Conservation (phyloP, 1,140 invertebrate species). For the Ceratitis capitata region DNA sequence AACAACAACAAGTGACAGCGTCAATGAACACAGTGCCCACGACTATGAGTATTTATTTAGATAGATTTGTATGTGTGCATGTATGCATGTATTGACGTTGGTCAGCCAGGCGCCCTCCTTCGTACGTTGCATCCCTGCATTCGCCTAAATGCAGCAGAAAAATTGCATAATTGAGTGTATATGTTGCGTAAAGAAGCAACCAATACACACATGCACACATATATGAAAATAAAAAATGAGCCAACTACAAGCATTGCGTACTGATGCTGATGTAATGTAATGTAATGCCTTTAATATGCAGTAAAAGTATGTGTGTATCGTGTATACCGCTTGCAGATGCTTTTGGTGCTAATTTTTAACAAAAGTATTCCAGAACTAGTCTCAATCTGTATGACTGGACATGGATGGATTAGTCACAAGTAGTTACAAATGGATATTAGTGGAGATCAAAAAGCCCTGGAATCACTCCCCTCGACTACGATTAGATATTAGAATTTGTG, state of each 20-base stretch:
- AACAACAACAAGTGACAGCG: neutral
- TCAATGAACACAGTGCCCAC: neutral
- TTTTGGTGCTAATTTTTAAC: no score
- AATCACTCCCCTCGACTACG: no score
- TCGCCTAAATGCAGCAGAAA: neutral
- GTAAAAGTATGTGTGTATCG: neutral
- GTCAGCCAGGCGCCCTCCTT: neutral
- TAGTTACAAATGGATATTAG: no score
- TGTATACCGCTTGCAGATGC: no score
- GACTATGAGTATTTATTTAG: neutral
- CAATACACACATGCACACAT: neutral
- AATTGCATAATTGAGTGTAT: constrained; percentile 36
- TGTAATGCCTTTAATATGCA: neutral
- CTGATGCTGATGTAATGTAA: neutral
- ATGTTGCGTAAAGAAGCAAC: neutral
- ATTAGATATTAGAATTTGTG: no score
- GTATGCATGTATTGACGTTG: neutral
- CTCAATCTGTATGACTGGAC: no score
- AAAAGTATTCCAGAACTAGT: no score
- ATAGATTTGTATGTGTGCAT: neutral
- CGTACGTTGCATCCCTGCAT: neutral
- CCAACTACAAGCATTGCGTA: no score
- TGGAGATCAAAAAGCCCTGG: no score
- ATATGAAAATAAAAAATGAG: neutral
- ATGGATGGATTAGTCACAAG: no score